Evolutionary conservation across 2,888 invertebrate species (phyloP).

Genomic region (Diarsia dahlii): DNA sequence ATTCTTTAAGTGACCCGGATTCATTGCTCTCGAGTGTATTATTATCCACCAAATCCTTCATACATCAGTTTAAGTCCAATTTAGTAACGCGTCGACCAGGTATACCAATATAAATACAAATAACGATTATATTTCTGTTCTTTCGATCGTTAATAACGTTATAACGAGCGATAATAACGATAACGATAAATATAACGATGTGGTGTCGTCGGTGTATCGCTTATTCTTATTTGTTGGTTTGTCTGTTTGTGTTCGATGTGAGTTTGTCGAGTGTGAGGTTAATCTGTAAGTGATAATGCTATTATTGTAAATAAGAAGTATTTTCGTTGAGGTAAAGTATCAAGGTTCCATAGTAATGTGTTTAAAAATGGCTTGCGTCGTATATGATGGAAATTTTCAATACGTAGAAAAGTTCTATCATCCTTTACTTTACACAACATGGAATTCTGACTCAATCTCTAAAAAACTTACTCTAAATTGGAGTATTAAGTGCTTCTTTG

Average conservation of each 20-base stretch:
- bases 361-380: background rate
- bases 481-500: background rate
- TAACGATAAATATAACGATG: conserved; percentile 87
- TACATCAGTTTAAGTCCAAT: conserved; percentile 62
- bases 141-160: conserved; percentile 86
- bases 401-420: background rate
- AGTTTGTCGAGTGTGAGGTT: conserved; percentile 23
- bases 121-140: conserved; percentile 87
- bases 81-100: conserved; percentile 72
- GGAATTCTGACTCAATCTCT: background rate
- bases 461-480: background rate
- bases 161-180: conserved; percentile 89
- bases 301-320: conserved; percentile 27
- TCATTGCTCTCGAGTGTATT: too few species aligned
- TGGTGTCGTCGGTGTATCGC: conserved; percentile 76
- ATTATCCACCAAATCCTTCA: conserved; percentile 28
- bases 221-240: conserved; percentile 53
- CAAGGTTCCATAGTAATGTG: background rate
- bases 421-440: background rate
- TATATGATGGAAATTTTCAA: background rate
- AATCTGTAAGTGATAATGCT: conserved; percentile 45
- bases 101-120: conserved; percentile 80
- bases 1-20: too few species aligned
- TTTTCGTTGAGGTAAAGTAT: conserved; percentile 8
- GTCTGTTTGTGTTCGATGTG: conserved; percentile 41